Base-by-base conservation (phyloP, 2,797 vertebrate species). In the Catostomus latipinnis region DNA sequence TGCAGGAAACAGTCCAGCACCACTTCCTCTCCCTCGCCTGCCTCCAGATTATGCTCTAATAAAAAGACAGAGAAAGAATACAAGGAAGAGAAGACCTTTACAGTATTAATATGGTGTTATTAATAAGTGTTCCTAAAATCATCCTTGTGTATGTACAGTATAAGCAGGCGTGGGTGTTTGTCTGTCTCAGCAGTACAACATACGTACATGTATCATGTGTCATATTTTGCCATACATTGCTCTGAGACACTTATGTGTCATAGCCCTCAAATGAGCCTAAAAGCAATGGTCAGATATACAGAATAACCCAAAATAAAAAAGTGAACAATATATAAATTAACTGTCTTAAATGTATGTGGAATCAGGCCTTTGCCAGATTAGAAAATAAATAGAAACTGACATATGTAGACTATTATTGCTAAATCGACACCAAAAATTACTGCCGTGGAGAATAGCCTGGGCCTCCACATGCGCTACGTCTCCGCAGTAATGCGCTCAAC, bases 1-100 rank as follows among this genome's bases (percentile, higher is more conserved):
- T 91, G 85, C 12, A 87, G 88, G 70, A 90, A 93, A 88, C 94
- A 95, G 76, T 93, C 80, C 73, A 95, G 16, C 72, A 93, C 82
- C 0, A 85, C 91, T 82, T 93, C 91, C 61, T 81, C 89, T 62
- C 88, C 91, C 79, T 93, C 92, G 34, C 88, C 82, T 22, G 87
- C 91, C 74, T 88, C 53, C 79, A 94, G 12, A 1, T 53, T 71
- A 61, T 76, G 45, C 45, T 78, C 57, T 71, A 34, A 73, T 1
- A 63, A 1, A 22, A n/a, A 61, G 54, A 68, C 11, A 52, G 4
- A 58, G 46, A 45, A 73, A 12, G 60, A 58, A 53, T 10, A 49
- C 34, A 70, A 6, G 43, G 8, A 60, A 8, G 10, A 43, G 4
- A 72, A 8, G 22, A 34, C 7, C 18, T 2, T 46, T n/a, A 12